These are phyloP conservation scores for Sorex maritimensis DNA, from an alignment of 2,797 vertebrate species.

Conservation along the genomic window DNA sequence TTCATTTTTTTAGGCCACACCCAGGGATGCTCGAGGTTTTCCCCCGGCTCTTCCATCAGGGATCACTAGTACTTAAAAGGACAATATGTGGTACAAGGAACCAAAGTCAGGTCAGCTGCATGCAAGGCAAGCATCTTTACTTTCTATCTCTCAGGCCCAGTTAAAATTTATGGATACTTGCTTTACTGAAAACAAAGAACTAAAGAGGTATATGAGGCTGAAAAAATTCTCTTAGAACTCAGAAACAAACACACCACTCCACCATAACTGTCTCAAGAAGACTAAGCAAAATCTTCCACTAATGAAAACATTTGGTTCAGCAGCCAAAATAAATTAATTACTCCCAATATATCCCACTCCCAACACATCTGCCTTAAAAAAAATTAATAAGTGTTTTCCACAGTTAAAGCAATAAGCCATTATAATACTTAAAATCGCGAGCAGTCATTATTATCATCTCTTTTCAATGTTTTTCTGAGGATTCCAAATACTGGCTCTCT, in stretches of 20 bases:
- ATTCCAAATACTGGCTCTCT: background rate
- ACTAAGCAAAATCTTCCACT: background rate
- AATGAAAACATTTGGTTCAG: background rate
- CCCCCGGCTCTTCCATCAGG: no score
- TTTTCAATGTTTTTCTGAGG: background rate
- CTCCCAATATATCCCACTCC: background rate
- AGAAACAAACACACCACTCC: background rate
- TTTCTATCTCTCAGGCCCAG: no score
- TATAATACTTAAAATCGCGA: background rate
- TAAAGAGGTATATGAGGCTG: background rate
- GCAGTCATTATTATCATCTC: slow-evolving; percentile 15
- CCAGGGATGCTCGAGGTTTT: no score
- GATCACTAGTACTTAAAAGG: no score
- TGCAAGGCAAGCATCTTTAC: no score
- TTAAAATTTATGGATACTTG: slow-evolving; percentile 11
- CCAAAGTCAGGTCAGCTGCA: no score
- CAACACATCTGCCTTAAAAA: background rate
- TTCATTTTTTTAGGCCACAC: no score
- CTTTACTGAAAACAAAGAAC: slow-evolving; percentile 15
- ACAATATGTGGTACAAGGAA: no score
- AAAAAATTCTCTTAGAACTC: slow-evolving; percentile 37
- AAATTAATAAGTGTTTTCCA: background rate
- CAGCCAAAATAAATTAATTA: background rate
- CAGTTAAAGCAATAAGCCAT: background rate
- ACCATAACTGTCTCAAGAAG: background rate